Base-by-base conservation (phyloP, 2,888 invertebrate genomes). In the Myopa tessellatipennis region DNA sequence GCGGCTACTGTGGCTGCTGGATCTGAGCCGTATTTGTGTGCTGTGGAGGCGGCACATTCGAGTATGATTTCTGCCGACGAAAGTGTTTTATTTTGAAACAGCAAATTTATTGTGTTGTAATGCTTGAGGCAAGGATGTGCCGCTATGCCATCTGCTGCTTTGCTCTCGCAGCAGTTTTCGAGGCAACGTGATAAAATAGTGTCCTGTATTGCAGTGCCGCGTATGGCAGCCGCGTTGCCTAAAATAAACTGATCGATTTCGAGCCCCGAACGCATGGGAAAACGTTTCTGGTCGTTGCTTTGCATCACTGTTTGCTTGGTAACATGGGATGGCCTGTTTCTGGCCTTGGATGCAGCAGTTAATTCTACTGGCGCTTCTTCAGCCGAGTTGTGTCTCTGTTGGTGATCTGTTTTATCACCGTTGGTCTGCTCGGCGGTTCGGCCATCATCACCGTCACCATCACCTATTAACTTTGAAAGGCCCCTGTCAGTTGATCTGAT, bases 11-110 rank as follows among this genome's bases (percentile, higher is more conserved):
- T 60, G 26, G 18, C 36, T 18, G 50, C 34, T 52, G 77, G 63
- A 34, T 69, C 70, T 18, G 63, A 71, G 61, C 70, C 71, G 74
- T 75, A 60, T 72, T 69, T 78, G 61, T 71, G 80, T 1, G 82
- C 78, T 0, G 80, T 80, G 6, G 82, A 72, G 8, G 83, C 83
- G 7, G 84, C 84, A 70, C 85, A 86, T 72, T 86, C 87, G 16
- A 86, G 76, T n/a, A 86, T 83, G 10, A 86, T 84, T 78, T 86
- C 86, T 8, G 85, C 84, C 4, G 87, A 83, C 4, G 85, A 82
- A 60, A 80, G 79, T 3, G 77, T 76, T 12, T 81, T 78, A 7
- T 80, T 72, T 16, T 75, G 82, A 40, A 58, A 72, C 8, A 78
- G 74, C 10, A 60, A 63, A 5, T 78, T 79, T 4, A 69, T 70